Conservation (phyloP, 2,888 invertebrate genomes). For the Neoascia interrupta region DNA sequence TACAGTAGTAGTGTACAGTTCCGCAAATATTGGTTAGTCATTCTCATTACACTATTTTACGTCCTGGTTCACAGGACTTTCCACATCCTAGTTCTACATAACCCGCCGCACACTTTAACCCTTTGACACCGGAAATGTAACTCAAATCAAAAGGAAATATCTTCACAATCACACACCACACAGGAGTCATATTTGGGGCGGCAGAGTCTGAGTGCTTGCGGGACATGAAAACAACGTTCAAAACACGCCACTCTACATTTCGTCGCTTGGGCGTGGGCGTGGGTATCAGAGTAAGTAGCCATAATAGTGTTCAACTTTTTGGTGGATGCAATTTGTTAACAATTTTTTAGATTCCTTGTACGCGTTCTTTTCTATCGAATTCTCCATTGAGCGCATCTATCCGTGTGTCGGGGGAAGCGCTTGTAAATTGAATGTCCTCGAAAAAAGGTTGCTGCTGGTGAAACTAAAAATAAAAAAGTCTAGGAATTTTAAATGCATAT, state of each 20-base stretch:
- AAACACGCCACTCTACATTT: too few species aligned
- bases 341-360: conserved; percentile 21
- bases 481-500: conserved; percentile 39
- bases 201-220: too few species aligned
- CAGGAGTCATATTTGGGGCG: conserved; percentile 19
- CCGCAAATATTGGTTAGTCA: conserved; percentile 57
- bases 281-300: neutral
- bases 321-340: conserved; percentile 27
- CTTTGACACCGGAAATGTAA: conserved; percentile 44
- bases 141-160: conserved; percentile 39
- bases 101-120: neutral
- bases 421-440: conserved; percentile 42
- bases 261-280: too few species aligned
- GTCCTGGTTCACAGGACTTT: conserved; percentile 19
- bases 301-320: neutral
- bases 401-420: neutral
- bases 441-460: too few species aligned
- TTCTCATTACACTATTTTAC: conserved; percentile 44
- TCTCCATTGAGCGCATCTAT: conserved; percentile 5
- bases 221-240: too few species aligned
- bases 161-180: conserved; percentile 26
- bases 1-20: conserved; percentile 11
- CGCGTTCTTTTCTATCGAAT: conserved; percentile 13
- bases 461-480: too few species aligned
- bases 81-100: too few species aligned